Evolutionary conservation across 2,888 invertebrate species (phyloP), one percentile per base, ranked within the genome.

Genomic region (Drosophila limbata): DNA sequence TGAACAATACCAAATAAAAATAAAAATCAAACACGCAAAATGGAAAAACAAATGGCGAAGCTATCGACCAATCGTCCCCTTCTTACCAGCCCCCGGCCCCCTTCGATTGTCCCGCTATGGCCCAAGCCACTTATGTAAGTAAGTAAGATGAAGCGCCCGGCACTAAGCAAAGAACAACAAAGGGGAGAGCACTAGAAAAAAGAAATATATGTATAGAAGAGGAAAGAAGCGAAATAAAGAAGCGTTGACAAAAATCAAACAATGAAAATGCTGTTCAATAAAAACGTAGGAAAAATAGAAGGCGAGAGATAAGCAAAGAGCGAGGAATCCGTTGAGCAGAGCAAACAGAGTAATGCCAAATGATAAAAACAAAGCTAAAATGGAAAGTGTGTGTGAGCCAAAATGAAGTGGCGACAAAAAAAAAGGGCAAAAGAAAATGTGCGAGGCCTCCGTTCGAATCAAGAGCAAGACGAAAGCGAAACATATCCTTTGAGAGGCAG

Each of bases 161-260:
- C 63, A 33, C 44, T 64, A 79, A 73, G 73, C 66, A 78, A 78
- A 77, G 77, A 66, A 69, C 51, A 69, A 78, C 77, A 77, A 73
- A 79, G 59, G 56, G 61, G 51, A 62, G 37, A 59, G 59, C 61
- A 56, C 66, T 71, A 59, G 64, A 66, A 52, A 68, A 42, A 25
- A 33, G 28, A 37, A 39, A 35, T 25, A 25, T 25, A 25, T 25
- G 4, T 28, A n/a, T 35, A 51, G 55, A 40, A 68, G 42, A 39
- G 47, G 31, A 40, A 42, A 48, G 21, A 51, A 56, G 33, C 44
- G 53, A 55, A 69, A 55, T 60, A 63, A 64, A 70, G 68, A 73
- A 84, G 77, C 79, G 76, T 81, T 84, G 88, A 84, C 86, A 86
- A 84, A 88, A 86, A 84, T 86, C 84, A 88, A 88, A 84, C 84